These are phyloP conservation scores for Hecatera dysodea DNA, from an alignment of 2,888 invertebrate species.

Conservation along the genomic window DNA sequence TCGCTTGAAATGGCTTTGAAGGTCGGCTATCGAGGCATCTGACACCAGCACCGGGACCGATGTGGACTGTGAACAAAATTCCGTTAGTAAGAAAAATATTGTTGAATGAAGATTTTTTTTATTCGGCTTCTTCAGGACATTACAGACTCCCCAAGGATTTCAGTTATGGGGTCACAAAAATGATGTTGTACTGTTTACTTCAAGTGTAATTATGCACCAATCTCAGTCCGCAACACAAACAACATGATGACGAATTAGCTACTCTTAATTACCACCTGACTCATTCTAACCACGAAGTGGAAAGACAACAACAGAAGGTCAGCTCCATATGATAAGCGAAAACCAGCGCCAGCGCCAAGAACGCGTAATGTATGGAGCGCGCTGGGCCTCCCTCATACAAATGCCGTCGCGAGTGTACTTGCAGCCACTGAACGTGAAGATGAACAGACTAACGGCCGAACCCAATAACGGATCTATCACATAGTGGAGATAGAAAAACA, in stretches of 20 bases:
- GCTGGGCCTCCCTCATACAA: too few species aligned
- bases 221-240: slow-evolving; percentile 20
- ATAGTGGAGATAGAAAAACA: too few species aligned
- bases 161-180: neutral
- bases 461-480: too few species aligned
- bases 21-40: slow-evolving; percentile 51
- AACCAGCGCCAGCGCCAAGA: neutral
- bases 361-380: too few species aligned
- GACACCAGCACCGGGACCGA: slow-evolving; percentile 57
- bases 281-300: slow-evolving; percentile 19
- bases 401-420: neutral
- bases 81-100: neutral
- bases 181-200: neutral
- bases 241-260: slow-evolving; percentile 34
- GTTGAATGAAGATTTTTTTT: neutral
- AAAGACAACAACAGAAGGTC: slow-evolving; percentile 7
- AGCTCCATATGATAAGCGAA: too few species aligned
- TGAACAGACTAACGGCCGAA: too few species aligned
- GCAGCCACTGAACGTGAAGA: neutral
- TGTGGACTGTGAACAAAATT: slow-evolving; percentile 45
- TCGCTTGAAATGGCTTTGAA: slow-evolving; percentile 23
- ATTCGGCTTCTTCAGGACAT: too few species aligned
- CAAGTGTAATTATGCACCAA: neutral
- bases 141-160: too few species aligned
- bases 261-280: slow-evolving; percentile 54